Conservation (phyloP, 2,113 vertebrate genomes). For the Epinephelus cyanopodus region DNA sequence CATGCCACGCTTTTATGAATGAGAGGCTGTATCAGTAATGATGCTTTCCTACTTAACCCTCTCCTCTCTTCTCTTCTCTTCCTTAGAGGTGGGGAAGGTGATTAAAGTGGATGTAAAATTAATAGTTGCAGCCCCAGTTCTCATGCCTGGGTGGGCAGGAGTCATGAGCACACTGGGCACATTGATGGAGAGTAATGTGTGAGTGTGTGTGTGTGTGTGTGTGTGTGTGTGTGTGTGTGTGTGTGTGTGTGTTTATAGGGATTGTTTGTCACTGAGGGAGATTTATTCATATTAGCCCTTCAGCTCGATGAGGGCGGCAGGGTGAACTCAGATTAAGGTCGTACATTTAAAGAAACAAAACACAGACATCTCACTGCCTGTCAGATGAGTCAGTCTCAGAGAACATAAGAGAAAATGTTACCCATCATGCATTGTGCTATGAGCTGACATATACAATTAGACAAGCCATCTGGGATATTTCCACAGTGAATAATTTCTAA, state of each 20-base stretch:
- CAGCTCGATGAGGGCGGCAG: conserved; percentile 6
- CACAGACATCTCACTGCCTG: neutral
- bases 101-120: conserved; percentile 64
- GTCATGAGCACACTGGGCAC: conserved; percentile 13
- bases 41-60: conserved; percentile 2
- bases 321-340: conserved; percentile 46
- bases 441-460: conserved; percentile 12
- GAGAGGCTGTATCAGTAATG: conserved; percentile 1
- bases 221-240: neutral
- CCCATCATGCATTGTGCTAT: conserved; percentile 16
- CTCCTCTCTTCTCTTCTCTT: conserved; percentile 7
- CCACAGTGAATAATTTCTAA: conserved; percentile 22
- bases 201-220: neutral
- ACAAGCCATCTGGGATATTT: conserved; percentile 28
- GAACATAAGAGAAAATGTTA: neutral
- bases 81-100: conserved; percentile 40
- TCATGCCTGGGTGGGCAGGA: conserved; percentile 54
- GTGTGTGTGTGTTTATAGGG: neutral
- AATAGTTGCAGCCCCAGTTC: conserved; percentile 52
- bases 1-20: conserved; percentile 15
- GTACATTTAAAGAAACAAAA: conserved; percentile 28
- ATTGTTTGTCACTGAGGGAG: conserved; percentile 48
- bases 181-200: conserved; percentile 34
- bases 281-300: conserved; percentile 45
- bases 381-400: conserved; percentile 34